Evolutionary conservation across 2,113 vertebrate species (phyloP).

Genomic region (Melanostigma gelatinosum): DNA sequence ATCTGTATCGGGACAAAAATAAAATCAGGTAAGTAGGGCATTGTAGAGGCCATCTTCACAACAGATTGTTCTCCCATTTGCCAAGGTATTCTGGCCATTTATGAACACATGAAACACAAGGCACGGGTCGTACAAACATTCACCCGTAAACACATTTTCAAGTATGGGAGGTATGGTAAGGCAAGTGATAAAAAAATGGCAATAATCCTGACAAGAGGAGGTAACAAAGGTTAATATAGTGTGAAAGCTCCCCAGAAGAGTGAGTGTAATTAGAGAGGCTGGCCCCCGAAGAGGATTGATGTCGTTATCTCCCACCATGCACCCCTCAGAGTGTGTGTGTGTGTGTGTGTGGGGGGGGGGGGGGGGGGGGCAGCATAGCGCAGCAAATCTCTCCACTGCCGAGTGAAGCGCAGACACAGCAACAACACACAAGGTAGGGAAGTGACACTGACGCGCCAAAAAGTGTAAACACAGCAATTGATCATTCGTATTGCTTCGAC

Average conservation of each 20-base stretch:
- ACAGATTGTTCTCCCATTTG: slow-evolving; percentile 29
- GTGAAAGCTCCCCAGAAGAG: slow-evolving; percentile 54
- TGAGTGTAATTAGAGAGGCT: slow-evolving; percentile 53
- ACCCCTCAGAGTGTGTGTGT: slow-evolving; percentile 1
- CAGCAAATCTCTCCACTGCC: slow-evolving; percentile 18
- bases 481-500: neutral
- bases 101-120: neutral
- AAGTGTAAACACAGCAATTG: neutral
- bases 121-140: neutral
- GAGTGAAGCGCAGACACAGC: slow-evolving; percentile 1
- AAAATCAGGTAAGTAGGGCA: slow-evolving; percentile 55
- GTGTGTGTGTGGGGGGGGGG: too few relatives aligned
- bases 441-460: neutral
- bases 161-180: neutral
- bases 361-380: neutral
- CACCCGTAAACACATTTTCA: neutral
- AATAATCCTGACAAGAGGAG: slow-evolving; percentile 17
- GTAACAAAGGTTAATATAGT: slow-evolving; percentile 48
- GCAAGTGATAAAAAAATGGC: slow-evolving; percentile 1
- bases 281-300: slow-evolving; percentile 50
- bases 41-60: slow-evolving; percentile 10
- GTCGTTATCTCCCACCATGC: slow-evolving; percentile 53
- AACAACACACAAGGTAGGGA: slow-evolving; percentile 23
- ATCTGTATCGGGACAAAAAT: slow-evolving; percentile 29
- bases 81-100: slow-evolving; percentile 14